Evolutionary conservation across 2,888 invertebrate species (phyloP).

Genomic region (Pyrrhosoma nymphula): DNA sequence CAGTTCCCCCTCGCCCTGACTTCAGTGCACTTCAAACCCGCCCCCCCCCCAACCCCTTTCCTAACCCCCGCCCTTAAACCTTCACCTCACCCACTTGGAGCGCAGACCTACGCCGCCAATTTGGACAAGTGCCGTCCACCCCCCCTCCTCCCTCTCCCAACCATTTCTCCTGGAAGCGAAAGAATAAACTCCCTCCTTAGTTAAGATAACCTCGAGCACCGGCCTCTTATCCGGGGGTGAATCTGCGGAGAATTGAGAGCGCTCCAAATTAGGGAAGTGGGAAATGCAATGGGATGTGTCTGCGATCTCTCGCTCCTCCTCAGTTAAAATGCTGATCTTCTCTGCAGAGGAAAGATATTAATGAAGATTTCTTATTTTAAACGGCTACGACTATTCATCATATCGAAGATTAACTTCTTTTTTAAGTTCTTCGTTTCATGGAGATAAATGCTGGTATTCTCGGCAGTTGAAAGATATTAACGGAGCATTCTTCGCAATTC

Average conservation of each 20-base stretch:
- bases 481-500: too few relatives aligned
- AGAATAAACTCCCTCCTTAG: slow-evolving; percentile 7
- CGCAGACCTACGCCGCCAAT: slow-evolving; percentile 13
- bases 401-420: too few relatives aligned
- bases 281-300: neutral
- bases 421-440: too few relatives aligned
- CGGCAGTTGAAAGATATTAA: too few relatives aligned
- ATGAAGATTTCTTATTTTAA: too few relatives aligned
- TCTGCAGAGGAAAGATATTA: neutral
- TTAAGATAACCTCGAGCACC: slow-evolving; percentile 13
- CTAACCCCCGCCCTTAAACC: neutral
- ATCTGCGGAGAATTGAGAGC: neutral
- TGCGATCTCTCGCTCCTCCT: neutral
- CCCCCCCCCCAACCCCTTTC: neutral
- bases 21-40: neutral
- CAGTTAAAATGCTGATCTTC: neutral
- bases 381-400: too few relatives aligned
- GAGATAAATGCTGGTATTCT: too few relatives aligned
- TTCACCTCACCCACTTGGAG: neutral
- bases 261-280: neutral
- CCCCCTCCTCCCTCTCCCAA: neutral
- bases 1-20: neutral
- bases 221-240: neutral
- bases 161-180: neutral
- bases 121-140: neutral